Base-by-base conservation (phyloP, 2,797 vertebrate species). In the Sorex maritimensis region DNA sequence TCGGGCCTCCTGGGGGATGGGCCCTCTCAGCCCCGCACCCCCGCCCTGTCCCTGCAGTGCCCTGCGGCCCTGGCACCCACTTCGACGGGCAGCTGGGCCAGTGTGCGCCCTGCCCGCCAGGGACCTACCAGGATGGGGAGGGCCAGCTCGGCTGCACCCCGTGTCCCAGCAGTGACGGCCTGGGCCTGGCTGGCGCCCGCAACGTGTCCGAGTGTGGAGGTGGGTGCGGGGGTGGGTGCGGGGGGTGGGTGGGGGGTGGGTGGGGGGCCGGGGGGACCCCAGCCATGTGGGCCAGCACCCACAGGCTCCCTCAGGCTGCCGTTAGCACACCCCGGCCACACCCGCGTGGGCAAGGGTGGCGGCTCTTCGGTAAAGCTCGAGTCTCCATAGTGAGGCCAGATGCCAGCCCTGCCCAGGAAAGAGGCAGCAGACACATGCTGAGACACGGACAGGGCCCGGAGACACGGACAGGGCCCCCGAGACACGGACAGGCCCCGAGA, bases 161-260 rank as follows among this genome's bases (percentile, higher is more conserved):
- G 0, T 99, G 99, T 96, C 99, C 99, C 83, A 99, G 98, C 95
- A 98, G 98, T 0, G 99, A 99, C 34, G 98, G 98, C 81, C 98
- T 98, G 75, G 99, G 99, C 75, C 96, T 98, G 1, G 91, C 98
- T 0, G 99, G 99, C 0, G 99, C 99, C 95, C 98, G 97, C 94
- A 99, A 99, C 0, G 98, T 99, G 49, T 99, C 99, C 0, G 98
- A 99, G 85, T 99, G 99, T 94, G 99, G 99, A 99, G 99, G 99
- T 97, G 90, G 98, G 98, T 98, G n/a, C 8, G 28, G 82, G 85
- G 61, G 79, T 67, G 0, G 78, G n/a, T 11, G 49, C 10, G 9
- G 65, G 83, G 24, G 99, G 99, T 97, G 90, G 98, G 98, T 98
- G n/a, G 28, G 82, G 85, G 61, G 79, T 67, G 0, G 78, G n/a